Conservation (phyloP, 2,888 invertebrate genomes). For the Andrena minutula region DNA sequence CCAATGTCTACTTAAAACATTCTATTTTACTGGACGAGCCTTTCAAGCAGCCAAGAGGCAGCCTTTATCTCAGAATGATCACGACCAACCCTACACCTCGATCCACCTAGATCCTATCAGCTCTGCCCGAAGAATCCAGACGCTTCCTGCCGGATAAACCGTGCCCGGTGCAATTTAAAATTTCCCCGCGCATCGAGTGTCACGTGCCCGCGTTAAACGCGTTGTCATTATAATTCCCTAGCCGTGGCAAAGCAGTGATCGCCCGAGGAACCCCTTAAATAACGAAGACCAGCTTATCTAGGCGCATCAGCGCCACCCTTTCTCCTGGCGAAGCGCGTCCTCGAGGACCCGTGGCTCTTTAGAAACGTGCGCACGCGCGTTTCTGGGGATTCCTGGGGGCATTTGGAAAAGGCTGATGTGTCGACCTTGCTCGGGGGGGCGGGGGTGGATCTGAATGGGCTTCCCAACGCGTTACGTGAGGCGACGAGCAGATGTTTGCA, state of each 20-base stretch:
- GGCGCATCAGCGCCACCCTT: conserved; percentile 64
- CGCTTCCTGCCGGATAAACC: conserved; percentile 39
- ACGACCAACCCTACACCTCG: not conserved
- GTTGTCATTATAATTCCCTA: conserved; percentile 80
- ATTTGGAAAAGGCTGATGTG: conserved; percentile 31
- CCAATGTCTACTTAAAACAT: not conserved
- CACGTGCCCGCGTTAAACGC: conserved; percentile 62
- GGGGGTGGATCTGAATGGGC: conserved; percentile 33
- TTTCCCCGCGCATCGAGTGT: conserved; percentile 55
- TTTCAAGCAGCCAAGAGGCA: not conserved
- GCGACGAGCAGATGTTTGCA: too few relatives aligned
- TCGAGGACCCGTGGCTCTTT: conserved; percentile 16
- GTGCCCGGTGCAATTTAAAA: conserved; percentile 44
- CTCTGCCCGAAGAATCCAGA: not conserved
- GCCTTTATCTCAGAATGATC: conserved; percentile 11
- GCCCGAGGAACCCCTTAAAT: conserved; percentile 78
- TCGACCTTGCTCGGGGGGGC: conserved; percentile 50
- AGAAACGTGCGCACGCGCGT: conserved; percentile 32
- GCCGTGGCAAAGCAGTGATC: conserved; percentile 77
- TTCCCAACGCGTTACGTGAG: conserved; percentile 32
- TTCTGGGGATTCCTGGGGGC: not conserved
- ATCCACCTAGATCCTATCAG: conserved; percentile 23
- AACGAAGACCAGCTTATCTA: conserved; percentile 66
- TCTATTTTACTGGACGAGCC: not conserved
- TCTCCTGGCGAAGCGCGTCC: conserved; percentile 40